phyloP scores from a whole-genome alignment of 2,797 vertebrate genomes.

The Brotogeris chrysoptera region DNA sequence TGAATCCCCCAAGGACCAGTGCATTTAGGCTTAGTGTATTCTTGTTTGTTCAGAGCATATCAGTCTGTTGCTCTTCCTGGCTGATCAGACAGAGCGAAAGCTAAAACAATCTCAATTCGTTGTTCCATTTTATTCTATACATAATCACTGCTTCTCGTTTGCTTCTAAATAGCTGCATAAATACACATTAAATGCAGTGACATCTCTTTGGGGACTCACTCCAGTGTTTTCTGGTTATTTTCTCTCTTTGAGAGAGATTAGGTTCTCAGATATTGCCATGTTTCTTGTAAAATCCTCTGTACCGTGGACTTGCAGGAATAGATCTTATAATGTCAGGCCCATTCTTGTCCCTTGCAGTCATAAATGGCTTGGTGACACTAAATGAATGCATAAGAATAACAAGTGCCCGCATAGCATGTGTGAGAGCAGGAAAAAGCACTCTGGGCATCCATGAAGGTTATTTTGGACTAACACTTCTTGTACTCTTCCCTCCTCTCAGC shows the following conservation, averaged over 20 bases:
- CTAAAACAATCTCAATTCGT: constrained; percentile 44
- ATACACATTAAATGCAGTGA: constrained; percentile 51
- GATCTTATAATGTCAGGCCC: neutral
- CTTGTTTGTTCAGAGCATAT: constrained; percentile 16
- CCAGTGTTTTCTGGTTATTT: constrained; percentile 21
- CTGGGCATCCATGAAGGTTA: neutral
- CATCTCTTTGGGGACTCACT: constrained; percentile 48
- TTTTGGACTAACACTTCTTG: neutral
- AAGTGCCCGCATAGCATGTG: neutral
- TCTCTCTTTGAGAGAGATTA: neutral
- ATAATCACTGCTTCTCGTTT: constrained; percentile 28
- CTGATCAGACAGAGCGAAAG: constrained; percentile 56
- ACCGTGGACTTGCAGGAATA: neutral
- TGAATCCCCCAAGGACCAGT: neutral
- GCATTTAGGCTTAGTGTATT: neutral
- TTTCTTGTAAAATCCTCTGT: neutral
- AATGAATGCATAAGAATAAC: neutral
- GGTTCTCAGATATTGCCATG: neutral
- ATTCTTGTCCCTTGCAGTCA: neutral
- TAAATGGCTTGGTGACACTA: neutral
- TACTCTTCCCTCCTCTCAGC: neutral
- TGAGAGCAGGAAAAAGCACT: neutral
- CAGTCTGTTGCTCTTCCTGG: constrained; percentile 59
- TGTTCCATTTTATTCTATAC: constrained; percentile 40
- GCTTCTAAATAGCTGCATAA: constrained; percentile 56